These are phyloP conservation scores for Charadrius vociferus DNA, from an alignment of 2,113 vertebrate species.

Conservation along the genomic window DNA sequence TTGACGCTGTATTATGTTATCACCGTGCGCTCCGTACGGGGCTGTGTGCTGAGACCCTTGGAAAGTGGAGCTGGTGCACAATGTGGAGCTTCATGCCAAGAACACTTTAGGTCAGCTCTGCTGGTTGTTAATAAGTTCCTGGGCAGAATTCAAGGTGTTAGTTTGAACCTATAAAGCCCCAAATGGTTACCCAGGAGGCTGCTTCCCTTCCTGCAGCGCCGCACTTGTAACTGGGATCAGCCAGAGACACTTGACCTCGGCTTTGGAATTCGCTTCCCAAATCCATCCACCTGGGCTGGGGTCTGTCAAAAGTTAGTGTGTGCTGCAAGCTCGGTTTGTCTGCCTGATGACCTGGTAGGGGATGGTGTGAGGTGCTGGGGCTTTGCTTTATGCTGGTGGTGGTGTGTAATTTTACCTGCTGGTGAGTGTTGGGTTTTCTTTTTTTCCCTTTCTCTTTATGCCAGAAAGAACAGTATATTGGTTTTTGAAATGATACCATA, in stretches of 20 bases:
- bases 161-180: constrained; percentile 8
- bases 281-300: background rate
- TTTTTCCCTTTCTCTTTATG: background rate
- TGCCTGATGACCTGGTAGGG: background rate
- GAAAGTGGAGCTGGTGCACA: constrained; percentile 33
- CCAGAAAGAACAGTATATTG: background rate
- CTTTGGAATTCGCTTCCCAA: background rate
- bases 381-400: background rate
- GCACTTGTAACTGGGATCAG: background rate
- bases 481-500: background rate
- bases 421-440: background rate
- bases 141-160: constrained; percentile 37
- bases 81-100: constrained; percentile 10
- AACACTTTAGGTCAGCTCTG: constrained; percentile 12
- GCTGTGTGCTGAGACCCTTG: background rate
- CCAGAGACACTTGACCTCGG: background rate
- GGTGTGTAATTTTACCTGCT: background rate
- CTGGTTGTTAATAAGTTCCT: constrained; percentile 12
- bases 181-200: background rate
- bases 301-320: background rate
- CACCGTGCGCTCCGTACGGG: rapidly evolving
- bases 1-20: background rate
- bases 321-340: background rate
- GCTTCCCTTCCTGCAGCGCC: background rate
- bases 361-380: background rate